These are phyloP conservation scores for Drosophila nikananu DNA, from an alignment of 1,140 invertebrate species.

Conservation along the genomic window DNA sequence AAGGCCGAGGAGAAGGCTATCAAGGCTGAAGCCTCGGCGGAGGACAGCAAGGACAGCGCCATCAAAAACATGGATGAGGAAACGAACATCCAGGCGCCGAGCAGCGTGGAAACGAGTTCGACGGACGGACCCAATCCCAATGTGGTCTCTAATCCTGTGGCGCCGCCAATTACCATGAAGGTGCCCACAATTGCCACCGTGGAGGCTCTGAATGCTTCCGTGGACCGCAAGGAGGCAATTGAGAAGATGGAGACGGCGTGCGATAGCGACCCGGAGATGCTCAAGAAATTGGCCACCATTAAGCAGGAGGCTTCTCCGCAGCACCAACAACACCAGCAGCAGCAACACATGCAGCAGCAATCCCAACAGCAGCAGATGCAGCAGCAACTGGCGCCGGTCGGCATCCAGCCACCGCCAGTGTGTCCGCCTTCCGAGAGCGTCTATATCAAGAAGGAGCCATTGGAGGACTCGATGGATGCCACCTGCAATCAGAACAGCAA, in stretches of 20 bases:
- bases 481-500: conserved; percentile 85
- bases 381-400: conserved; percentile 50
- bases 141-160: conserved; percentile 11
- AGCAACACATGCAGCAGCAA: conserved; percentile 58
- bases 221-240: conserved; percentile 72
- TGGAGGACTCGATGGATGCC: conserved; percentile 84
- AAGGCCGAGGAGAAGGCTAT: conserved; percentile 73
- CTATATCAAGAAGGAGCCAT: conserved; percentile 85
- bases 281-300: conserved; percentile 81
- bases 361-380: conserved; percentile 77
- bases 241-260: conserved; percentile 76
- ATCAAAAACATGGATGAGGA: conserved; percentile 85
- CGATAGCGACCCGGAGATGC: conserved; percentile 76
- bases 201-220: conserved; percentile 78
- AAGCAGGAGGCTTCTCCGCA: conserved; percentile 76
- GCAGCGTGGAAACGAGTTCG: conserved; percentile 43
- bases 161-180: conserved; percentile 66
- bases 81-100: conserved; percentile 81
- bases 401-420: conserved; percentile 45
- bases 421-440: conserved; percentile 59
- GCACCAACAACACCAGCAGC: conserved; percentile 69
- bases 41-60: conserved; percentile 74
- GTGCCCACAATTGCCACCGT: conserved; percentile 81
- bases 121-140: conserved; percentile 34
- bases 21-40: conserved; percentile 60